Evolutionary conservation across 2,888 invertebrate species (phyloP).

Genomic region (Eristalinus sepulchralis): DNA sequence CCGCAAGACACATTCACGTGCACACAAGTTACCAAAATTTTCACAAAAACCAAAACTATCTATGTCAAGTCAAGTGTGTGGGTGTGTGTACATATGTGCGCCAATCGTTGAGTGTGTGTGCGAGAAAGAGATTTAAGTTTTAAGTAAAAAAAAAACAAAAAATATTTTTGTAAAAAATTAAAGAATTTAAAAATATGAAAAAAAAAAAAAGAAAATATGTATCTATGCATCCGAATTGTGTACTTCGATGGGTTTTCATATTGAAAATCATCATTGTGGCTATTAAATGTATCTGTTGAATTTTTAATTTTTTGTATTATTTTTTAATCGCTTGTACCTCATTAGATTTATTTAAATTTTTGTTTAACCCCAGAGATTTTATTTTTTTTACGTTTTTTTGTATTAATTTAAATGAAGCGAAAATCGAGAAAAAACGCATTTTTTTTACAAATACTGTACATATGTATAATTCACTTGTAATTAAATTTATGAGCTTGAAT

Average conservation of each 20-base stretch:
- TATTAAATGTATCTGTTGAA: constrained; percentile 37
- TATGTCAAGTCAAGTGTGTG: background rate
- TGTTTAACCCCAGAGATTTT: constrained; percentile 29
- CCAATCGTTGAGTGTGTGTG: background rate
- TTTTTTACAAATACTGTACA: constrained; percentile 1
- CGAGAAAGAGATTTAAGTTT: constrained; percentile 27
- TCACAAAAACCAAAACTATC: constrained; percentile 4
- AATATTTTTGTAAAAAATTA: constrained; percentile 60
- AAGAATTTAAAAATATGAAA: constrained; percentile 8
- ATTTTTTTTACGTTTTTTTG: constrained; percentile 9
- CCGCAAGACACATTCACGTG: background rate
- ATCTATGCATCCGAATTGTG: constrained; percentile 11
- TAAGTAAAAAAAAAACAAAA: no score
- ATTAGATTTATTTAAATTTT: constrained; percentile 58
- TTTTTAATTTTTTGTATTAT: constrained; percentile 46
- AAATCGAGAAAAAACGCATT: constrained; percentile 32
- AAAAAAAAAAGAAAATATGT: constrained; percentile 8
- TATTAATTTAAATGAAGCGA: background rate
- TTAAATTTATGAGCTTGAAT: constrained; percentile 62
- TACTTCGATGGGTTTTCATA: constrained; percentile 66
- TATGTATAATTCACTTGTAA: constrained; percentile 63
- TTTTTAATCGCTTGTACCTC: constrained; percentile 67
- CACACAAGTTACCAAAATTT: constrained; percentile 26
- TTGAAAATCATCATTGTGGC: constrained; percentile 64
- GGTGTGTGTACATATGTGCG: no score